A percentile compares a stretch with the other conserved stretches of the same genome.
Conservation (phyloP, 2,888 invertebrate genomes). For the Pyrgus malvae region DNA sequence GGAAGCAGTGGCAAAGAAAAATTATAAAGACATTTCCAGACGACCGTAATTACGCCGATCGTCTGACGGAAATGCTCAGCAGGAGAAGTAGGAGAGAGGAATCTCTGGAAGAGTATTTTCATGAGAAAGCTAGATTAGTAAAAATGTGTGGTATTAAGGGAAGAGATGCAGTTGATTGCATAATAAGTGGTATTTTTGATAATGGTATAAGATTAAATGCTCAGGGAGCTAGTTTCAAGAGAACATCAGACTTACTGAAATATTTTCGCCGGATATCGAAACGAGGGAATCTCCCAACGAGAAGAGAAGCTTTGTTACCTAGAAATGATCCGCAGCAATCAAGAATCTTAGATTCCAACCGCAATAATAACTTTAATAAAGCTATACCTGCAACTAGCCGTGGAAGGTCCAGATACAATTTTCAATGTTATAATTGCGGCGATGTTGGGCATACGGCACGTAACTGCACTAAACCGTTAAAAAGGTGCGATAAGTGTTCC, state of each 20-base stretch:
- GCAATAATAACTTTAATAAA: no score
- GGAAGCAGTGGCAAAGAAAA: constrained; percentile 32
- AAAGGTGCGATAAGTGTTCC: constrained; percentile 7
- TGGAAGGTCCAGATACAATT: no score
- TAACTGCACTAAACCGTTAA: constrained; percentile 2
- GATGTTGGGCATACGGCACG: constrained; percentile 11
- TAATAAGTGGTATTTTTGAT: constrained; percentile 33
- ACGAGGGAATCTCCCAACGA: neutral
- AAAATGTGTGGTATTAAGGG: constrained; percentile 27
- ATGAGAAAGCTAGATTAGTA: constrained; percentile 29
- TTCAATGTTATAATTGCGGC: constrained; percentile 14
- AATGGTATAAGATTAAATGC: constrained; percentile 27
- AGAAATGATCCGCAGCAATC: no score
- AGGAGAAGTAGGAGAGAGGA: constrained; percentile 29
- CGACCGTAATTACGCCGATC: constrained; percentile 2
- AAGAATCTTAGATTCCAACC: no score
- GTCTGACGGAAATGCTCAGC: constrained; percentile 31
- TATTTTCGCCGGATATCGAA: constrained; percentile 23
- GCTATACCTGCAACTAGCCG: no score
- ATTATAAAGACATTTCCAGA: neutral
- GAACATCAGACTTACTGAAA: constrained; percentile 17
- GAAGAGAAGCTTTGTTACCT: neutral
- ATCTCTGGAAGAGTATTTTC: constrained; percentile 30
- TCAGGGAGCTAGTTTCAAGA: neutral
- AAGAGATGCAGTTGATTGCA: constrained; percentile 33